Conservation (phyloP, 2,113 vertebrate genomes). For the Dromas ardeola region DNA sequence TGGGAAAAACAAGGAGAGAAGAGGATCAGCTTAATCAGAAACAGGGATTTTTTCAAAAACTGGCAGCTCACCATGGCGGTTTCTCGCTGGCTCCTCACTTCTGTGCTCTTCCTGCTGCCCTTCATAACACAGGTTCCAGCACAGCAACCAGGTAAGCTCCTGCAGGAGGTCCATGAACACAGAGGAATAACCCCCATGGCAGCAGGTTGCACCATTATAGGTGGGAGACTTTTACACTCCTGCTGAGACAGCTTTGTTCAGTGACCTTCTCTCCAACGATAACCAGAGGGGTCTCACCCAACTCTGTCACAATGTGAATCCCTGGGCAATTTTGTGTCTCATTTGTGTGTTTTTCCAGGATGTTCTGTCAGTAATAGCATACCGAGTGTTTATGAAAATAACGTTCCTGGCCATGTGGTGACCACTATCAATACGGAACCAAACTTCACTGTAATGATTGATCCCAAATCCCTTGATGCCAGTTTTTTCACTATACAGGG, state of each 20-base stretch:
- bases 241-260: not conserved
- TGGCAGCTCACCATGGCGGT: not conserved
- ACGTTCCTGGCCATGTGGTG: not conserved
- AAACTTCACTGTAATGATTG: not conserved
- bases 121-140: not conserved
- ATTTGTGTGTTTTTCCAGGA: not conserved
- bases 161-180: not conserved
- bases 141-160: conserved; percentile 31
- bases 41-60: not conserved
- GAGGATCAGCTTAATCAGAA: not conserved
- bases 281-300: not conserved
- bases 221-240: not conserved
- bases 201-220: not conserved
- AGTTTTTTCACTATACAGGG: not conserved
- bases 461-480: fast-evolving
- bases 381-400: not conserved
- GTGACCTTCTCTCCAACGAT: not conserved
- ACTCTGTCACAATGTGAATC: not conserved
- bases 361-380: not conserved
- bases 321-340: not conserved
- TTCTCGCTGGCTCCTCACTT: not conserved
- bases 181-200: not conserved
- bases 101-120: not conserved
- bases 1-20: not conserved
- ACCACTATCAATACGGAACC: not conserved